These are phyloP conservation scores for Bellardia bayeri DNA, from an alignment of 2,888 invertebrate species.

Conservation along the genomic window DNA sequence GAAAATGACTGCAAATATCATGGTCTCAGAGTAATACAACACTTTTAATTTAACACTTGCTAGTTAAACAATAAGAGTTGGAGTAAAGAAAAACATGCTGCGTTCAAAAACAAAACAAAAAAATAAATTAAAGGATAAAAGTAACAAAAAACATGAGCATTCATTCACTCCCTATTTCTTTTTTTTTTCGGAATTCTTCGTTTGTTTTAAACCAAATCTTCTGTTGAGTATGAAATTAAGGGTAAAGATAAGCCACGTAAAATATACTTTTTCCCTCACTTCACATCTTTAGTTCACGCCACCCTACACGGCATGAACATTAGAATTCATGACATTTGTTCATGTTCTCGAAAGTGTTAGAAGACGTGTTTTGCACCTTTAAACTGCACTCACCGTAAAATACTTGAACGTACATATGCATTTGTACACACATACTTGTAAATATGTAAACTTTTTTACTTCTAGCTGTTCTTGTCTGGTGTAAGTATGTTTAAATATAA, in stretches of 20 bases:
- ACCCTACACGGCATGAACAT: slow-evolving; percentile 23
- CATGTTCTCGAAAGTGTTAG: slow-evolving; percentile 60
- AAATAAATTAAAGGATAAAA: slow-evolving; percentile 9
- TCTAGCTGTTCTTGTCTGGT: not conserved
- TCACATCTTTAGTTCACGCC: not conserved
- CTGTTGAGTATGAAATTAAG: slow-evolving; percentile 58
- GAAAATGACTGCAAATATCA: slow-evolving; percentile 17
- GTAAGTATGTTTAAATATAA: not conserved
- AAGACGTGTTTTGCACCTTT: slow-evolving; percentile 68
- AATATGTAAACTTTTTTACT: not conserved
- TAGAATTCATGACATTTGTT: slow-evolving; percentile 69
- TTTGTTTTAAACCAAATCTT: slow-evolving; percentile 38
- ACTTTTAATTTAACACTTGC: slow-evolving; percentile 65
- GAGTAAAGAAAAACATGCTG: not conserved
- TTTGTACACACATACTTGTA: not conserved
- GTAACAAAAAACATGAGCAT: not conserved
- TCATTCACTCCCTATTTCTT: not conserved
- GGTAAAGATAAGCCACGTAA: slow-evolving; percentile 69
- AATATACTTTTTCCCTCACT: slow-evolving; percentile 42
- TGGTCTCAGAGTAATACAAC: slow-evolving; percentile 45
- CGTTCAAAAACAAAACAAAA: not conserved
- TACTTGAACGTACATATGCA: not conserved
- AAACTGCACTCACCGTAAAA: slow-evolving; percentile 50
- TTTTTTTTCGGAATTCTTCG: not conserved
- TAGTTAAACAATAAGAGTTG: slow-evolving; percentile 51